phyloP scores from a whole-genome alignment of 2,888 invertebrate genomes.

The Pteria penguin region DNA sequence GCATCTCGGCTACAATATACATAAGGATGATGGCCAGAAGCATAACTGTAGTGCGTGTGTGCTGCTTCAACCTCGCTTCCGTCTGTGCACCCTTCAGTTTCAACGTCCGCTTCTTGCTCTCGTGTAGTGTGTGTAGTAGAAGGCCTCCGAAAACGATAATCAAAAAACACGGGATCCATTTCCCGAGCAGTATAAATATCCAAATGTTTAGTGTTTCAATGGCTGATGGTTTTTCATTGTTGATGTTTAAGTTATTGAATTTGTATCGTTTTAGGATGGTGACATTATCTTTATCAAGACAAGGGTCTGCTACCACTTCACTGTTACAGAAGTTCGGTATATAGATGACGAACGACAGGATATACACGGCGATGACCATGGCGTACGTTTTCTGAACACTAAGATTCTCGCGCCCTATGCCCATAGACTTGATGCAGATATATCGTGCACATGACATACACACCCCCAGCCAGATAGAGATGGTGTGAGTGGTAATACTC shows the following conservation, averaged over 20 bases:
- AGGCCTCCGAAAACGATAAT: slow-evolving; percentile 85
- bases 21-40: slow-evolving; percentile 86
- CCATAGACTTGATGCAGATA: slow-evolving; percentile 57
- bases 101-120: slow-evolving; percentile 63
- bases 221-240: slow-evolving; percentile 36
- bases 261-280: slow-evolving; percentile 50
- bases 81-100: slow-evolving; percentile 60
- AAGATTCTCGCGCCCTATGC: slow-evolving; percentile 50
- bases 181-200: slow-evolving; percentile 95
- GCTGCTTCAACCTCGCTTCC: slow-evolving; percentile 63
- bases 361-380: slow-evolving; percentile 84
- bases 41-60: slow-evolving; percentile 92
- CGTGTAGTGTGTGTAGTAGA: slow-evolving; percentile 78
- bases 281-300: slow-evolving; percentile 36
- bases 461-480: slow-evolving; percentile 95
- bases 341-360: slow-evolving; percentile 61
- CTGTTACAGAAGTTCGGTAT: slow-evolving; percentile 72
- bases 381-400: slow-evolving; percentile 64
- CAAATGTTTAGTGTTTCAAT: slow-evolving; percentile 81
- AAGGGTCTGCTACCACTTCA: slow-evolving; percentile 40
- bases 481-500: slow-evolving; percentile 91
- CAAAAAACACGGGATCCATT: slow-evolving; percentile 92
- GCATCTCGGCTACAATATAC: slow-evolving; percentile 93
- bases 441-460: slow-evolving; percentile 91
- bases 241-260: slow-evolving; percentile 47